These are phyloP conservation scores for Pseudobourletiella spinata DNA, from an alignment of 1,140 invertebrate genomes.

Conservation along the genomic window DNA sequence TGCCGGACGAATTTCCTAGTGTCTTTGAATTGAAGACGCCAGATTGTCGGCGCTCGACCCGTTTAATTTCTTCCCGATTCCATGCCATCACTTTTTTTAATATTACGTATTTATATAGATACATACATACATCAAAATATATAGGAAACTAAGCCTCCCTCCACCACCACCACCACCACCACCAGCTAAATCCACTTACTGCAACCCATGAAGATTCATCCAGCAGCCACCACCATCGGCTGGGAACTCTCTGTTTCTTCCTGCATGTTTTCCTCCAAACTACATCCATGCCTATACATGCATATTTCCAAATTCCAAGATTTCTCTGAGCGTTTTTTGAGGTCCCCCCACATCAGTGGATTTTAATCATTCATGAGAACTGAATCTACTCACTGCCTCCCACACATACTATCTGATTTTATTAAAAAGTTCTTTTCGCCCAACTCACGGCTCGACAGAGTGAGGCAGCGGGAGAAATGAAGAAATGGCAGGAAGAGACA, in stretches of 20 bases:
- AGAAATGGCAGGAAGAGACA: neutral
- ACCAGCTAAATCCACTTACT: slow-evolving; percentile 18
- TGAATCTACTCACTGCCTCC: neutral
- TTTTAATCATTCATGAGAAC: slow-evolving; percentile 31
- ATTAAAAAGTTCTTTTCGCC: slow-evolving; percentile 18
- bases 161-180: no score
- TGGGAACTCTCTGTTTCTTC: neutral
- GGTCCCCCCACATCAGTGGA: slow-evolving; percentile 9
- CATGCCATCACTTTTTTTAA: slow-evolving; percentile 27
- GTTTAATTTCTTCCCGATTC: slow-evolving; percentile 29
- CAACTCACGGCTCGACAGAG: neutral
- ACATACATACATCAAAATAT: no score
- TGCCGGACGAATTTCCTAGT: no score
- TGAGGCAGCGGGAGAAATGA: neutral
- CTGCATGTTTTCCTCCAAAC: neutral
- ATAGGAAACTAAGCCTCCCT: no score
- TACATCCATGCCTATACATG: neutral
- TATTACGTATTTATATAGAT: slow-evolving; percentile 25
- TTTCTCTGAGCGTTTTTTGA: neutral
- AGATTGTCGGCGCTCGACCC: slow-evolving; percentile 28
- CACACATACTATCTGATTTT: slow-evolving; percentile 13
- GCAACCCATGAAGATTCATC: neutral
- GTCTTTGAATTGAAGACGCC: slow-evolving; percentile 5
- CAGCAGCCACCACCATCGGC: neutral
- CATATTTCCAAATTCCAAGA: neutral